phyloP scores from a whole-genome alignment of 2,888 invertebrate genomes.

The Hartigia nigra region DNA sequence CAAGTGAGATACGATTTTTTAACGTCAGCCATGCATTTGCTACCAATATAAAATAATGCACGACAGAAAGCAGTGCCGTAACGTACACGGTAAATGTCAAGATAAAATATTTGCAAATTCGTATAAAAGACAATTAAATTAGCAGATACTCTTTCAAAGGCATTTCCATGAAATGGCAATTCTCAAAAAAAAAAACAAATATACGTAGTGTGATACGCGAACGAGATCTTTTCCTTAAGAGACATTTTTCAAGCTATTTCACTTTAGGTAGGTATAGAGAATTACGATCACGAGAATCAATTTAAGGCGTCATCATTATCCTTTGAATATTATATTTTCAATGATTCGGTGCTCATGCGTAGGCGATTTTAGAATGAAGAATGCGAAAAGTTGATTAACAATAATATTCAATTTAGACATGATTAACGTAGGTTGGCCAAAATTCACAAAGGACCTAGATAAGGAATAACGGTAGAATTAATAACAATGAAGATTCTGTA shows the following conservation, averaged over 20 bases:
- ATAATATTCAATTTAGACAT: constrained; percentile 15
- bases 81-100: not conserved
- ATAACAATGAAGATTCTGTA: not conserved
- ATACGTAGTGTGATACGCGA: not conserved
- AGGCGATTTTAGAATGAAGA: not conserved
- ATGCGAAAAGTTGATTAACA: constrained; percentile 10
- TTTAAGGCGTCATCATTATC: not conserved
- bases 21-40: not conserved
- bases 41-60: not conserved
- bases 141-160: not conserved
- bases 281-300: not conserved
- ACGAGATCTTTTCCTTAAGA: not conserved
- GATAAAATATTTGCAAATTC: not conserved
- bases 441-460: not conserved
- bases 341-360: constrained; percentile 12
- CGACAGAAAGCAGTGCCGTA: not conserved
- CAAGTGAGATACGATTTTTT: not conserved
- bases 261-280: not conserved
- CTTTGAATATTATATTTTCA: constrained; percentile 13
- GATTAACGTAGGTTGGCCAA: not conserved
- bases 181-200: not conserved
- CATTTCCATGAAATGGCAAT: not conserved
- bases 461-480: not conserved
- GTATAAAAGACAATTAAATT: not conserved
- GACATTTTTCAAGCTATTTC: not conserved